phyloP scores from a whole-genome alignment of 2,888 invertebrate genomes.

The Bembecia ichneumoniformis region DNA sequence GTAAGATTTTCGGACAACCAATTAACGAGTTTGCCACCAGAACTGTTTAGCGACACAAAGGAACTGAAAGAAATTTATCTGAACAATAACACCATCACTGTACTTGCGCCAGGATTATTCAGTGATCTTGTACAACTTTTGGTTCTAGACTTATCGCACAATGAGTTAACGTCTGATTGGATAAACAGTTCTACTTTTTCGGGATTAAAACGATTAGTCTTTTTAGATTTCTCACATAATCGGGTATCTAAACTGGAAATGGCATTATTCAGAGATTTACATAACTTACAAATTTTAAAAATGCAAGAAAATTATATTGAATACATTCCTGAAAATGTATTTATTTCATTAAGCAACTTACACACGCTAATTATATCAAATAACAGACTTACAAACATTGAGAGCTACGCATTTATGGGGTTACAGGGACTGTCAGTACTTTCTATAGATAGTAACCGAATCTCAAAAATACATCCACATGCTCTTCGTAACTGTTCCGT shows the following conservation, averaged over 20 bases:
- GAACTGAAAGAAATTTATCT: slow-evolving; percentile 85
- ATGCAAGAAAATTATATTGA: slow-evolving; percentile 86
- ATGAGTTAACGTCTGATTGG: slow-evolving; percentile 87
- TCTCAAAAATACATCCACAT: slow-evolving; percentile 80
- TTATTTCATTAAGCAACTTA: slow-evolving; percentile 81
- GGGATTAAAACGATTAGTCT: slow-evolving; percentile 81
- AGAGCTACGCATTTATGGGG: slow-evolving; percentile 83
- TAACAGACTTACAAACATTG: slow-evolving; percentile 82
- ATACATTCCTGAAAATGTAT: slow-evolving; percentile 82
- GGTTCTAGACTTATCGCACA: slow-evolving; percentile 82
- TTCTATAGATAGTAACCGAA: slow-evolving; percentile 85
- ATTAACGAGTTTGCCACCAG: slow-evolving; percentile 84
- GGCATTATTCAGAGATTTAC: slow-evolving; percentile 82
- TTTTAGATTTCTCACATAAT: slow-evolving; percentile 84
- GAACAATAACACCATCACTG: slow-evolving; percentile 86
- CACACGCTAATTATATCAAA: slow-evolving; percentile 86
- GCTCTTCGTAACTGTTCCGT: slow-evolving; percentile 85
- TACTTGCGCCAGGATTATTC: slow-evolving; percentile 85
- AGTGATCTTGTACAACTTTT: slow-evolving; percentile 81
- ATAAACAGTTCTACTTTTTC: slow-evolving; percentile 85
- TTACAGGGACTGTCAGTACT: slow-evolving; percentile 82
- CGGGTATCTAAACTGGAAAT: slow-evolving; percentile 82
- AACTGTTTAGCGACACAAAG: slow-evolving; percentile 83
- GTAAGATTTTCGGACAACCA: slow-evolving; percentile 86
- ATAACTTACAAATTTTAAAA: slow-evolving; percentile 84